Evolutionary conservation across 2,888 invertebrate species (phyloP).

Genomic region (Anodontia alba): DNA sequence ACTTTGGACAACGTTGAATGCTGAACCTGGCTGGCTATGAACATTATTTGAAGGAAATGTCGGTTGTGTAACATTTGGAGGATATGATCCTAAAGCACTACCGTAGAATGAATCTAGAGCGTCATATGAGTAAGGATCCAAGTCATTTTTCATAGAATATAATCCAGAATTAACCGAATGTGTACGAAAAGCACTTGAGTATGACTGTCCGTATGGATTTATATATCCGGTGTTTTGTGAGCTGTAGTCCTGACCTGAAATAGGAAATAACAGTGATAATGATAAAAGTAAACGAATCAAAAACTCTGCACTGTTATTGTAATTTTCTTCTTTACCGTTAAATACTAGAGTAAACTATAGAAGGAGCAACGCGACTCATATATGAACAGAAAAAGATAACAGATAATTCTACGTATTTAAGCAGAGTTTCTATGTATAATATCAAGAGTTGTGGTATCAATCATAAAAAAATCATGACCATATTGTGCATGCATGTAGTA

Average conservation of each 20-base stretch:
- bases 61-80: conserved; percentile 53
- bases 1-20: conserved; percentile 80
- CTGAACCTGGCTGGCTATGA: conserved; percentile 73
- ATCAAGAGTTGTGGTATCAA: too few relatives aligned
- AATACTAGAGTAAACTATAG: too few relatives aligned
- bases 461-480: too few relatives aligned
- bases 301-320: too few relatives aligned
- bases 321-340: too few relatives aligned
- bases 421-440: too few relatives aligned
- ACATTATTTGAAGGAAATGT: conserved; percentile 59
- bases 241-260: conserved; percentile 64
- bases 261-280: conserved; percentile 10
- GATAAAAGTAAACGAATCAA: background rate
- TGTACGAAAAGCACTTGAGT: conserved; percentile 68
- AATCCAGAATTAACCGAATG: conserved; percentile 63
- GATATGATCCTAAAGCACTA: conserved; percentile 40
- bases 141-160: conserved; percentile 72
- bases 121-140: conserved; percentile 67
- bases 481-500: too few relatives aligned
- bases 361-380: too few relatives aligned
- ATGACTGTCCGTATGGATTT: conserved; percentile 49
- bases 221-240: conserved; percentile 48
- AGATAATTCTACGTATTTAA: too few relatives aligned
- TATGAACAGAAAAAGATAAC: too few relatives aligned
- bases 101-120: conserved; percentile 54